A percentile compares a stretch with the other conserved stretches of the same genome.
Conservation (phyloP, 1,140 invertebrate genomes). For the Pseudobourletiella spinata region DNA sequence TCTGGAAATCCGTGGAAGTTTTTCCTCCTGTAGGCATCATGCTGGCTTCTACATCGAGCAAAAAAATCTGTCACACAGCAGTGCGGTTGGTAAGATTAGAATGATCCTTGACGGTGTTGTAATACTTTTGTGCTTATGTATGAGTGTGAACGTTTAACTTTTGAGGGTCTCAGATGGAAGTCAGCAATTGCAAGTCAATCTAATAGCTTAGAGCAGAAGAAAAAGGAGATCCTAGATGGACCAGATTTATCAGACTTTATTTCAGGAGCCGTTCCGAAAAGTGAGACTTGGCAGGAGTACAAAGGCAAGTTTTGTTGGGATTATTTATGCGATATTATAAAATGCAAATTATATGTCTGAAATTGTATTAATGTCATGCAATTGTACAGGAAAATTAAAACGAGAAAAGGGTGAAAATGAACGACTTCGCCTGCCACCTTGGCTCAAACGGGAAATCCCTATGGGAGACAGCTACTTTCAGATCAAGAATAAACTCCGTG, state of each 20-base stretch:
- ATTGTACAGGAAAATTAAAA: conserved; percentile 55
- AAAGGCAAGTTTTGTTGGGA: conserved; percentile 46
- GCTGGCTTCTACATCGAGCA: too few species aligned
- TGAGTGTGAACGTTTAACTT: too few species aligned
- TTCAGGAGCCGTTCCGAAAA: conserved; percentile 48
- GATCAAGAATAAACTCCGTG: conserved; percentile 76
- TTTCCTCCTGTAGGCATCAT: too few species aligned
- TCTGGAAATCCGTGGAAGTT: too few species aligned
- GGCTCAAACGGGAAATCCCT: conserved; percentile 94
- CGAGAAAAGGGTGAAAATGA: conserved; percentile 69
- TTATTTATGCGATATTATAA: neutral
- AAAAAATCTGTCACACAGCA: too few species aligned
- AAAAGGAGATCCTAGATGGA: conserved; percentile 37
- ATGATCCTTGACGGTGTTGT: too few species aligned
- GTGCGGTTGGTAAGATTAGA: too few species aligned
- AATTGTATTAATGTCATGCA: neutral
- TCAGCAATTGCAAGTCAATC: neutral
- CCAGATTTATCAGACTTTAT: conserved; percentile 46
- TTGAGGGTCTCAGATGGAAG: conserved; percentile 11
- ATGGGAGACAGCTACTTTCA: conserved; percentile 55
- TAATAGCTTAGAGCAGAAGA: conserved; percentile 9
- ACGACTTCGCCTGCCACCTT: conserved; percentile 81
- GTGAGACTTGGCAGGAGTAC: conserved; percentile 54
- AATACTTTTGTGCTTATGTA: too few species aligned
- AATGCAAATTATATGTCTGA: neutral